A percentile compares a stretch with the other conserved stretches of the same genome.
Conservation (phyloP, 2,888 invertebrate genomes). For the Tetropium fuscum region DNA sequence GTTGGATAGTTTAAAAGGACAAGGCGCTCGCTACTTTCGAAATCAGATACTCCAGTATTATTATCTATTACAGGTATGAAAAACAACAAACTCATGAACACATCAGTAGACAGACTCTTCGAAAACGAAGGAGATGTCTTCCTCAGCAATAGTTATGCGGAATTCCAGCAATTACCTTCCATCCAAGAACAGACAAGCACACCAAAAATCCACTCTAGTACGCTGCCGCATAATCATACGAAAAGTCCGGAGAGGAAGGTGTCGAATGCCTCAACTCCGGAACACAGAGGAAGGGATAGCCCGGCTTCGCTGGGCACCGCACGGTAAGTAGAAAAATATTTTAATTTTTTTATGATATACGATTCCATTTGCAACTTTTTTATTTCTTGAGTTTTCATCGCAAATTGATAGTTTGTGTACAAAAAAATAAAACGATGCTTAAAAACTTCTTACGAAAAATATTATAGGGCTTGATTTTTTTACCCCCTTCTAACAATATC, state of each 20-base stretch:
- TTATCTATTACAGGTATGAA: constrained; percentile 76
- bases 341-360: too few species aligned
- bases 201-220: constrained; percentile 53
- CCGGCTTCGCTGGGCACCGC: constrained; percentile 76
- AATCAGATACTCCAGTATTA: not conserved
- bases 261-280: constrained; percentile 76
- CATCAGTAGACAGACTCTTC: constrained; percentile 90
- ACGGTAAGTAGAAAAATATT: constrained; percentile 54
- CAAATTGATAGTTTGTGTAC: not conserved
- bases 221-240: constrained; percentile 40
- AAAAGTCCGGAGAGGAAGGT: constrained; percentile 69
- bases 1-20: not conserved
- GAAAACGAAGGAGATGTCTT: constrained; percentile 82
- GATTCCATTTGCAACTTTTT: too few species aligned
- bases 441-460: too few species aligned
- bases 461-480: too few species aligned
- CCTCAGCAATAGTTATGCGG: constrained; percentile 78
- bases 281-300: constrained; percentile 76
- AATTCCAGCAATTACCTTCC: constrained; percentile 72
- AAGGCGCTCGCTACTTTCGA: not conserved
- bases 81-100: constrained; percentile 86
- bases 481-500: too few species aligned
- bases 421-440: too few species aligned
- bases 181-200: constrained; percentile 70
- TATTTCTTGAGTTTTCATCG: too few species aligned